phyloP scores from a whole-genome alignment of 2,888 invertebrate species.

The Ernsta delagoae region DNA sequence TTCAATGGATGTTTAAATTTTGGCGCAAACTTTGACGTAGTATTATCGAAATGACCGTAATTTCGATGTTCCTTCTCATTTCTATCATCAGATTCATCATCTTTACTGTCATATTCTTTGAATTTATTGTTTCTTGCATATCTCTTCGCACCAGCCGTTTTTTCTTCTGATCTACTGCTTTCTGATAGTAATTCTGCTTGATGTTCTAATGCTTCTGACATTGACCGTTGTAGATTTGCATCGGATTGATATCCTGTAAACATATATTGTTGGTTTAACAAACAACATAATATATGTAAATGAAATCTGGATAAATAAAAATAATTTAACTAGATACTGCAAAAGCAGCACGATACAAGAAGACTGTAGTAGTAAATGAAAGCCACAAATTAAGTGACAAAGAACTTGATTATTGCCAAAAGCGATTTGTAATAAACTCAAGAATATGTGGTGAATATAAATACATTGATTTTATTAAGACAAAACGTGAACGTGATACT shows the following conservation, averaged over 20 bases:
- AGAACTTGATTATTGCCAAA: slow-evolving; percentile 3
- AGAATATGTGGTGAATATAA: background rate
- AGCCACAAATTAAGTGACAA: background rate
- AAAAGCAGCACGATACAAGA: no score
- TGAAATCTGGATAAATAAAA: no score
- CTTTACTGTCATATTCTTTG: slow-evolving; percentile 60
- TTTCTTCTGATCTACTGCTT: slow-evolving; percentile 66
- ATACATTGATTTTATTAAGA: slow-evolving; percentile 12
- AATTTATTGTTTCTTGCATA: slow-evolving; percentile 49
- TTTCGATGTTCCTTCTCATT: slow-evolving; percentile 69
- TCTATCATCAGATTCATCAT: slow-evolving; percentile 71
- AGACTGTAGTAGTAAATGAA: background rate
- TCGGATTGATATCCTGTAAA: slow-evolving; percentile 74
- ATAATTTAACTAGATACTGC: no score
- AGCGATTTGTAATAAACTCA: background rate
- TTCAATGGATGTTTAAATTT: slow-evolving; percentile 71
- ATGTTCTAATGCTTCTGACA: slow-evolving; percentile 66
- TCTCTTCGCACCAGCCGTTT: slow-evolving; percentile 46
- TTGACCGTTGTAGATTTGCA: slow-evolving; percentile 58
- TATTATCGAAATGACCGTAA: slow-evolving; percentile 71
- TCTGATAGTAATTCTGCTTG: slow-evolving; percentile 57
- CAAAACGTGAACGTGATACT: slow-evolving; percentile 9
- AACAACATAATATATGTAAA: no score
- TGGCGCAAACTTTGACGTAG: slow-evolving; percentile 66
- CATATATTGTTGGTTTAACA: no score